phyloP scores from a whole-genome alignment of 2,113 vertebrate genomes.

The Lophotis ruficrista region DNA sequence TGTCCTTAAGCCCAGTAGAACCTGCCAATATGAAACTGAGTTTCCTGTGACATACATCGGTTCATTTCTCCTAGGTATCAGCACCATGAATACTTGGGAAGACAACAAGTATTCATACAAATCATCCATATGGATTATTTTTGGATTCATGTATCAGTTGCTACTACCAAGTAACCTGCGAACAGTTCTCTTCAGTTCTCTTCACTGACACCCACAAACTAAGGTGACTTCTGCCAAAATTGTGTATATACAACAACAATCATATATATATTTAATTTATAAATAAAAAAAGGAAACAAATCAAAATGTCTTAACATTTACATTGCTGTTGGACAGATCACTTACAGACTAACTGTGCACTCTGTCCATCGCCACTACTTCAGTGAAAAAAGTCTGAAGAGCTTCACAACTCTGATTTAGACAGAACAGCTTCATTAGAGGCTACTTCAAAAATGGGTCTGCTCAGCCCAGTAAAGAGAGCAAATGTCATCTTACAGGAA shows the following conservation, averaged over 20 bases:
- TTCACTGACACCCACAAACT: background rate
- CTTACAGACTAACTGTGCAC: background rate
- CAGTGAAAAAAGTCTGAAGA: background rate
- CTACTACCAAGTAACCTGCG: background rate
- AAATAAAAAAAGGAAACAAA: background rate
- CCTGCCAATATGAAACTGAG: background rate
- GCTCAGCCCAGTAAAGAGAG: background rate
- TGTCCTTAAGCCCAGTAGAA: background rate
- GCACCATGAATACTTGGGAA: background rate
- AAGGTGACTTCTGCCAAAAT: background rate
- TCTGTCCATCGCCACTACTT: background rate
- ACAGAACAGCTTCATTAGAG: background rate
- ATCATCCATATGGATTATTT: background rate
- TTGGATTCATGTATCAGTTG: background rate
- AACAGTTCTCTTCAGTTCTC: background rate
- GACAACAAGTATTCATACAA: background rate
- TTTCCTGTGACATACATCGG: background rate
- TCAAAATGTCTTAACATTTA: background rate
- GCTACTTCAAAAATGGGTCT: background rate
- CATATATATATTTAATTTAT: background rate
- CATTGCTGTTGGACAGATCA: background rate
- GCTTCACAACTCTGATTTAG: background rate
- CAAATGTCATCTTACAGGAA: background rate
- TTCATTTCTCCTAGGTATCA: background rate
- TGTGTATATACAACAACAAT: background rate